These are phyloP conservation scores for Hypsopygia costalis DNA, from an alignment of 2,888 invertebrate genomes.

Conservation along the genomic window DNA sequence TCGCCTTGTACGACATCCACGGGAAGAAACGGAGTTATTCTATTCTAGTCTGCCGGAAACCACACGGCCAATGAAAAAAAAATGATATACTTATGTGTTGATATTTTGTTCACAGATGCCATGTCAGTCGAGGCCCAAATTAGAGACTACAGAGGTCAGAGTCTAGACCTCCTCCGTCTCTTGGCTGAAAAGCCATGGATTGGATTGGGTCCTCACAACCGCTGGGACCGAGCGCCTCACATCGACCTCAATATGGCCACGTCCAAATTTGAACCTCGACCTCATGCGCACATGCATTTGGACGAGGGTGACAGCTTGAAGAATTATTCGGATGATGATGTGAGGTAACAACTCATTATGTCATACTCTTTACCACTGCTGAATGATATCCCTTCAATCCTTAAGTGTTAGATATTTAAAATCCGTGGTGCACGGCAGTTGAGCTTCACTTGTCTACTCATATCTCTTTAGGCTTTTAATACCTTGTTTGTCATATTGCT, in stretches of 20 bases:
- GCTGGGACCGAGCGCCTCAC: slow-evolving; percentile 35
- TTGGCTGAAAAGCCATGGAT: slow-evolving; percentile 45
- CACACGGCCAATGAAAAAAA: too few relatives aligned
- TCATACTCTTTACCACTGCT: too few relatives aligned
- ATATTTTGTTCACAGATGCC: slow-evolving; percentile 31
- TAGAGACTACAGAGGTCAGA: slow-evolving; percentile 41
- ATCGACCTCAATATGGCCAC: slow-evolving; percentile 28
- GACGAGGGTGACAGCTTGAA: slow-evolving; percentile 22
- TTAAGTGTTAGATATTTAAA: too few relatives aligned
- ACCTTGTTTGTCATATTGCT: too few relatives aligned
- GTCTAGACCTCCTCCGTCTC: slow-evolving; percentile 50
- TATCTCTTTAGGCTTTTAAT: too few relatives aligned
- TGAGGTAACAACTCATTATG: slow-evolving; percentile 47
- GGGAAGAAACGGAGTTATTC: too few relatives aligned
- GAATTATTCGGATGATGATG: slow-evolving; percentile 36
- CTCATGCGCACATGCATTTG: slow-evolving; percentile 13
- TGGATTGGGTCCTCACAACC: slow-evolving; percentile 32
- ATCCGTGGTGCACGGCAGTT: too few relatives aligned
- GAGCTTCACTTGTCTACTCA: too few relatives aligned
- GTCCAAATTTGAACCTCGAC: slow-evolving; percentile 14
- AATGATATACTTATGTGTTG: too few relatives aligned
- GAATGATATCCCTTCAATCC: too few relatives aligned
- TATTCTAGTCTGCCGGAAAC: too few relatives aligned
- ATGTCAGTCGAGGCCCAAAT: slow-evolving; percentile 36
- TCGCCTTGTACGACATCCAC: too few relatives aligned